These are phyloP conservation scores for Drosophila simulans DNA, from an alignment of 1,140 invertebrate species.

Conservation along the genomic window DNA sequence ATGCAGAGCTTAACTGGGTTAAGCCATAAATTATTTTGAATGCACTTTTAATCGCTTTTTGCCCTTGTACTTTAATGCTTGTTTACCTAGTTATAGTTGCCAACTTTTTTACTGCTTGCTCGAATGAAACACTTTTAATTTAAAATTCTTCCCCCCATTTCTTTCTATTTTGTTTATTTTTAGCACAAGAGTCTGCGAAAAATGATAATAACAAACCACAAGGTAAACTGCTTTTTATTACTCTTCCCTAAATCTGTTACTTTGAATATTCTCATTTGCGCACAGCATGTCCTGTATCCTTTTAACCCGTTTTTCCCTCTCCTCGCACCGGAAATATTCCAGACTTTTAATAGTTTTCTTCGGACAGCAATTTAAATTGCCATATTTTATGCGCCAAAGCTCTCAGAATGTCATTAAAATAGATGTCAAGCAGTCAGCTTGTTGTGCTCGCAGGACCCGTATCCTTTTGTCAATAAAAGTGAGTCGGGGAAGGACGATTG, in stretches of 20 bases:
- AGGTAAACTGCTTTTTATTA: slow-evolving; percentile 68
- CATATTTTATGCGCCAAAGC: slow-evolving; percentile 74
- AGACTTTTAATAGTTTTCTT: slow-evolving; percentile 62
- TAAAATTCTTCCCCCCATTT: slow-evolving; percentile 24
- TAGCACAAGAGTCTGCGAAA: slow-evolving; percentile 84
- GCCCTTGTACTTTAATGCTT: slow-evolving; percentile 5
- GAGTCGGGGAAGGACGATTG: slow-evolving; percentile 39
- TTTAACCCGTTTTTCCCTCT: slow-evolving; percentile 6
- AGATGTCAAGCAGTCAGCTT: slow-evolving; percentile 54
- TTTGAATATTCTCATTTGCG: slow-evolving; percentile 38
- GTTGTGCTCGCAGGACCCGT: slow-evolving; percentile 24
- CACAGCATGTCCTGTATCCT: slow-evolving; percentile 18
- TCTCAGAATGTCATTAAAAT: slow-evolving; percentile 79
- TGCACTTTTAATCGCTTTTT: slow-evolving; percentile 23
- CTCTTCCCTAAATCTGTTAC: slow-evolving; percentile 7
- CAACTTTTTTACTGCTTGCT: slow-evolving; percentile 10
- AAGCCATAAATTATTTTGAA: slow-evolving; percentile 8
- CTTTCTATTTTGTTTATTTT: slow-evolving; percentile 76
- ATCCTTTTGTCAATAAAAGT: slow-evolving; percentile 36
- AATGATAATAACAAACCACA: slow-evolving; percentile 84
- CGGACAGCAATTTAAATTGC: slow-evolving; percentile 72
- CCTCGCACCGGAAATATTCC: slow-evolving; percentile 44
- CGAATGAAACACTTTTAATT: slow-evolving; percentile 36
- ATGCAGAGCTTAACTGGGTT: slow-evolving; percentile 9
- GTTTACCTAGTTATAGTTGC: slow-evolving; percentile 18